These are phyloP conservation scores for Amblyopsis hoosieri DNA, from an alignment of 2,797 vertebrate species.

Conservation along the genomic window DNA sequence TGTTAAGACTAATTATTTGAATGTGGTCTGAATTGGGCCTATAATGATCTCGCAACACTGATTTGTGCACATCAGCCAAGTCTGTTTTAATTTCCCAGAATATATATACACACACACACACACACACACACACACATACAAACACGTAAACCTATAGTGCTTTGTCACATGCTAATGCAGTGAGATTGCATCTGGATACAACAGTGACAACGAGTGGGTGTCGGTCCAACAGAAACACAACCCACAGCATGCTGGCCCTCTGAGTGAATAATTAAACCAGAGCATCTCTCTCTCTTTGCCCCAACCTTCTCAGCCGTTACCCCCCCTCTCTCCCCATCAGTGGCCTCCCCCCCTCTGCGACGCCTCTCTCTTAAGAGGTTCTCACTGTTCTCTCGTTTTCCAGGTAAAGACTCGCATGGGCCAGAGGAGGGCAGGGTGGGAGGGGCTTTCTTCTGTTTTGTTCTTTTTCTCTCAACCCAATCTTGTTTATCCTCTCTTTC, in stretches of 20 bases:
- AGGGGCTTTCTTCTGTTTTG: conserved; percentile 5
- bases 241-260: background rate
- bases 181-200: no score
- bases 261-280: conserved; percentile 30
- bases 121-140: no score
- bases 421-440: conserved; percentile 12
- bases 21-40: no score
- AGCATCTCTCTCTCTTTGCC: conserved; percentile 42
- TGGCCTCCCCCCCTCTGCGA: conserved; percentile 75
- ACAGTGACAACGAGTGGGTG: no score
- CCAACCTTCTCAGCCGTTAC: conserved; percentile 69
- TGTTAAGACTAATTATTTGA: no score
- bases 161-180: no score
- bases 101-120: no score
- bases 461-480: conserved; percentile 22
- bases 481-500: conserved; percentile 22
- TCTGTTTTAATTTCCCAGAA: no score
- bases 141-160: no score
- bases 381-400: conserved; percentile 81
- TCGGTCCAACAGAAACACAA: no score
- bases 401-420: conserved; percentile 79
- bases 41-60: no score
- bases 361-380: conserved; percentile 82
- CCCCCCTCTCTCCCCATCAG: conserved; percentile 77
- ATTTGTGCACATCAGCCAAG: no score